Percentiles rank a stretch among this genome's conserved stretches.
Evolutionary conservation across 2,797 vertebrate genomes (phyloP).

Genomic region (Cryptoblepharus egeriae): DNA sequence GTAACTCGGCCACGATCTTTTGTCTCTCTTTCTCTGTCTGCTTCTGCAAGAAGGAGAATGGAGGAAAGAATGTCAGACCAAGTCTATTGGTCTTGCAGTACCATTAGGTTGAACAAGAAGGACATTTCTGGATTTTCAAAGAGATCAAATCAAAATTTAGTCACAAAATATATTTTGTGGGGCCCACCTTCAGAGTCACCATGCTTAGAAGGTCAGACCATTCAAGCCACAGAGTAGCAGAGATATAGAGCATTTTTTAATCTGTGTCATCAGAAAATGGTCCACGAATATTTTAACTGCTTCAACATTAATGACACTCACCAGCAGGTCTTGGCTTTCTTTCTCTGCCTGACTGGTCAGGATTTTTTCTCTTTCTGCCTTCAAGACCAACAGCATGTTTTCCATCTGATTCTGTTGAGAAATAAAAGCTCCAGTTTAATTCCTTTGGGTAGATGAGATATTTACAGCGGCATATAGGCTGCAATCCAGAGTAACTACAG

Average conservation of each 20-base stretch:
- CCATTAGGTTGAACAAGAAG: too few species aligned
- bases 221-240: too few species aligned
- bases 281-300: background rate
- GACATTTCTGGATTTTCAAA: background rate
- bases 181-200: background rate
- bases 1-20: conserved; percentile 83
- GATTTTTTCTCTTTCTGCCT: background rate
- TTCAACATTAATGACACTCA: background rate
- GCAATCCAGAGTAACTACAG: too few species aligned
- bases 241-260: background rate
- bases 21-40: conserved; percentile 84
- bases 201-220: too few species aligned
- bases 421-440: too few species aligned
- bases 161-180: background rate
- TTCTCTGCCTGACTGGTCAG: too few species aligned
- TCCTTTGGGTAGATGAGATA: too few species aligned
- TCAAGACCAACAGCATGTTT: background rate
- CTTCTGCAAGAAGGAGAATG: conserved; percentile 64
- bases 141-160: too few species aligned
- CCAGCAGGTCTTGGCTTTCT: background rate
- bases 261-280: background rate
- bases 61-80: background rate
- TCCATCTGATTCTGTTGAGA: background rate
- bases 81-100: too few species aligned
- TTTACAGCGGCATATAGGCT: too few species aligned